Base-by-base conservation (phyloP, 2,797 vertebrate genomes). In the Enteromius paludinosus region DNA sequence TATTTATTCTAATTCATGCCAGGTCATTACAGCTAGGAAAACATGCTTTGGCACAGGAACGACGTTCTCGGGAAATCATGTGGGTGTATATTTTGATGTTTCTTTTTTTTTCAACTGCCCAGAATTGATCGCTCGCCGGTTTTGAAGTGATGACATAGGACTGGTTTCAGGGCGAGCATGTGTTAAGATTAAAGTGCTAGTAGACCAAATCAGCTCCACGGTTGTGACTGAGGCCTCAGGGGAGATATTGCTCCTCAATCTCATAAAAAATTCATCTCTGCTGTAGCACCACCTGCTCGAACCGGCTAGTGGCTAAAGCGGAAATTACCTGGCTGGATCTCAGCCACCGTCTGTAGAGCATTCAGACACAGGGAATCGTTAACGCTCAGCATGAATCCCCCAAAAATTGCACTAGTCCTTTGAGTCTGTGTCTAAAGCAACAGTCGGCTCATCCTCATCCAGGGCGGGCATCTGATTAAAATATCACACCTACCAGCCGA, bases 1-100 rank as follows among this genome's bases (percentile, higher is more conserved):
- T 78, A 82, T 84, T 85, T 82, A 86, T 85, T 86, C 76, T 45
- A 79, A 83, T 82, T 86, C 45, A 72, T 83, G 73, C 52, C 43
- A 15, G 52, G 43, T 70, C 65, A 59, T 80, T 85, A 76, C 73
- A 35, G 82, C 78, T 71, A 35, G 45, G 9, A 66, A 61, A 77
- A 77, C 41, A 71, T 73, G 74, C 69, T 54, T 77, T 72, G 30
- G 28, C 54, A 74, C 17, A 66, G 47, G 54, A 11, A 35, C 41
- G 17, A n/a, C 30, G 5, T 56, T 74, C 18, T 59, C 33, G 8
- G 45, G 38, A 47, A 71, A 59, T 59, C 52, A 61, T 15, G 7
- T 17, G 43, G 20, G 2, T 28, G 33, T 9, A 41, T 47, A 8
- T 70, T 77, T 65, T 76, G 0, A 81, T 18, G 10, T 14, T 47